Percentiles rank a stretch among this genome's conserved stretches.
These are phyloP conservation scores for Galaxias olidus DNA, from an alignment of 2,797 vertebrate species.

Conservation along the genomic window DNA sequence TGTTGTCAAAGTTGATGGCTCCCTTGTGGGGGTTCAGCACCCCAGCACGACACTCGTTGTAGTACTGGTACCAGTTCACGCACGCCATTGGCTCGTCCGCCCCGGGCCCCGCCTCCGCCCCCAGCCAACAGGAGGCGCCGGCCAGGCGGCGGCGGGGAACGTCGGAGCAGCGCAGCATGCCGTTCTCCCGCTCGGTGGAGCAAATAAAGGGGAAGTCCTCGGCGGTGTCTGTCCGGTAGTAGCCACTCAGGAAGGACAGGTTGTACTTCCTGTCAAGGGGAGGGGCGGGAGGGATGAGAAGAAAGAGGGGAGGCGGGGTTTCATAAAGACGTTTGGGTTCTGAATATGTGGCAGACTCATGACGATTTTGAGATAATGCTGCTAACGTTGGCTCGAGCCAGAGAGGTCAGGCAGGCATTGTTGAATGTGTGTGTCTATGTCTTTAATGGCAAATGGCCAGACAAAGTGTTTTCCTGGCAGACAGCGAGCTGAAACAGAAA, in stretches of 20 bases:
- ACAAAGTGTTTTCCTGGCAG: no score
- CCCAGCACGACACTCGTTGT: slow-evolving; percentile 87
- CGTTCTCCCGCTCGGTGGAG: slow-evolving; percentile 87
- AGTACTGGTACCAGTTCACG: slow-evolving; percentile 95
- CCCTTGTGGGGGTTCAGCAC: slow-evolving; percentile 94
- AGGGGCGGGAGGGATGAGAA: neutral
- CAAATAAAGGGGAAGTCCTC: slow-evolving; percentile 96
- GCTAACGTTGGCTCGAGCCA: slow-evolving; percentile 4
- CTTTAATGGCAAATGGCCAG: no score
- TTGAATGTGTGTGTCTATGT: no score
- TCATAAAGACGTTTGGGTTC: no score
- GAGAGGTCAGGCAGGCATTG: no score
- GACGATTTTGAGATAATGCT: neutral
- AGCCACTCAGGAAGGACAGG: slow-evolving; percentile 84
- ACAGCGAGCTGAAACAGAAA: slow-evolving; percentile 1
- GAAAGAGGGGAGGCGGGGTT: neutral
- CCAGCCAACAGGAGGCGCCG: slow-evolving; percentile 82
- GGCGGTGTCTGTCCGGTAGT: slow-evolving; percentile 86
- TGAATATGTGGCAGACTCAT: neutral
- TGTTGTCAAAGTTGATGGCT: slow-evolving; percentile 97
- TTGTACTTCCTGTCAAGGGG: slow-evolving; percentile 81
- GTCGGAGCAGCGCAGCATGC: slow-evolving; percentile 89
- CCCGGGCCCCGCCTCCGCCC: slow-evolving; percentile 59
- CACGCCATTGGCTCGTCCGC: slow-evolving; percentile 67
- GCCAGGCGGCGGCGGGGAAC: slow-evolving; percentile 84